These are phyloP conservation scores for Scomber scombrus DNA, from an alignment of 2,113 vertebrate genomes.

Conservation along the genomic window DNA sequence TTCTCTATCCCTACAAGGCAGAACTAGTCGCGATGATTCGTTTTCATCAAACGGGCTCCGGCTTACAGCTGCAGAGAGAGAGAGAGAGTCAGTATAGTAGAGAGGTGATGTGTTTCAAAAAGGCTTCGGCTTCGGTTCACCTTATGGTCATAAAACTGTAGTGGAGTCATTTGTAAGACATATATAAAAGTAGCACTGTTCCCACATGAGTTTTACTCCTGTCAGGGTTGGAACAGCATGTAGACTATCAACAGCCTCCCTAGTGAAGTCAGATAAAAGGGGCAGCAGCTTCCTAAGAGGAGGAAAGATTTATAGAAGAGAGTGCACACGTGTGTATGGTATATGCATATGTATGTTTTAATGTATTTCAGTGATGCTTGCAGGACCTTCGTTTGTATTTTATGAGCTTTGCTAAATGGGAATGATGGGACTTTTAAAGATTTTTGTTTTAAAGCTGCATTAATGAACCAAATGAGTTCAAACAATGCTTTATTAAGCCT, in stretches of 20 bases:
- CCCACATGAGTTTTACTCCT: not conserved
- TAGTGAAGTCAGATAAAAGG: not conserved
- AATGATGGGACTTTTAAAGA: no score
- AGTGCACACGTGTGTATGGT: not conserved
- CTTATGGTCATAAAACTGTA: not conserved
- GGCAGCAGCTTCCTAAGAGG: not conserved
- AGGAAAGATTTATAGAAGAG: no score
- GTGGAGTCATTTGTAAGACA: constrained; percentile 14
- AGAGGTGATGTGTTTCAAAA: constrained; percentile 3
- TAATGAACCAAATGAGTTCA: no score
- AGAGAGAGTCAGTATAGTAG: not conserved
- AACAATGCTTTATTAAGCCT: no score
- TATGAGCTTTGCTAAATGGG: no score
- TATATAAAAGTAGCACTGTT: not conserved
- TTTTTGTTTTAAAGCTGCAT: not conserved
- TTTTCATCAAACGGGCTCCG: constrained; percentile 36
- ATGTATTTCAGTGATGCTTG: no score
- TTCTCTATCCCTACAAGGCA: constrained; percentile 63
- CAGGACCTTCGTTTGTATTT: not conserved
- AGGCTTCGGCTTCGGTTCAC: constrained; percentile 5
- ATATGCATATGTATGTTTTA: no score
- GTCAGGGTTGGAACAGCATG: not conserved
- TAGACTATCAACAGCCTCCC: not conserved
- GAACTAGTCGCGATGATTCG: constrained; percentile 26
- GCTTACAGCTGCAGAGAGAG: constrained; percentile 37